Evolutionary conservation across 2,888 invertebrate species (phyloP).

Genomic region (Limenitis camilla): DNA sequence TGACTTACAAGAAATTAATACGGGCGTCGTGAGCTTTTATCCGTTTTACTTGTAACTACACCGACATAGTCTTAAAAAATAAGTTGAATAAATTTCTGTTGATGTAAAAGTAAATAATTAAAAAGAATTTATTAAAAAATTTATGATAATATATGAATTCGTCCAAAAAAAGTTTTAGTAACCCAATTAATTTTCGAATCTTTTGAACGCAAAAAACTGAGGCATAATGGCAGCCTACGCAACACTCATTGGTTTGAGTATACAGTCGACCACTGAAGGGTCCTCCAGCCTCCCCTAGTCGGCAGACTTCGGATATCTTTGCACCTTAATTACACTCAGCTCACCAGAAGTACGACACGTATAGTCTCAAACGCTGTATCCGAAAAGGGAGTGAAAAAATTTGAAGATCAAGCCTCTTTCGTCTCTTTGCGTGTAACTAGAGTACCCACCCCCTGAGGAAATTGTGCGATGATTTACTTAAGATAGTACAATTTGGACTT

Average conservation of each 20-base stretch:
- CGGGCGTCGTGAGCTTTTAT: slow-evolving; percentile 44
- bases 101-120: no score
- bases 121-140: no score
- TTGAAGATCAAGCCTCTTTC: slow-evolving; percentile 45
- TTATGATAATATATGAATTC: no score
- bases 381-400: slow-evolving; percentile 45
- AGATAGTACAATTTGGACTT: slow-evolving; percentile 4
- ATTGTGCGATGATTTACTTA: slow-evolving; percentile 12
- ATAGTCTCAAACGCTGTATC: slow-evolving; percentile 46
- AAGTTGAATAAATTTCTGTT: no score
- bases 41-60: not conserved
- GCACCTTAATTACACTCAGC: slow-evolving; percentile 70
- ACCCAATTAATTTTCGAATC: slow-evolving; percentile 62
- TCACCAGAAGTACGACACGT: slow-evolving; percentile 59
- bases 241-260: slow-evolving; percentile 64
- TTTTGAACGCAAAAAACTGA: slow-evolving; percentile 58
- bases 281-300: slow-evolving; percentile 52
- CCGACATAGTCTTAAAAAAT: no score
- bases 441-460: slow-evolving; percentile 31
- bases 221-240: slow-evolving; percentile 55
- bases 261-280: slow-evolving; percentile 59
- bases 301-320: slow-evolving; percentile 69
- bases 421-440: slow-evolving; percentile 40
- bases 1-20: slow-evolving; percentile 71
- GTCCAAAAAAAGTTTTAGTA: slow-evolving; percentile 9